phyloP scores from a whole-genome alignment of 2,888 invertebrate species.

The Acanthosepion pharaonis region DNA sequence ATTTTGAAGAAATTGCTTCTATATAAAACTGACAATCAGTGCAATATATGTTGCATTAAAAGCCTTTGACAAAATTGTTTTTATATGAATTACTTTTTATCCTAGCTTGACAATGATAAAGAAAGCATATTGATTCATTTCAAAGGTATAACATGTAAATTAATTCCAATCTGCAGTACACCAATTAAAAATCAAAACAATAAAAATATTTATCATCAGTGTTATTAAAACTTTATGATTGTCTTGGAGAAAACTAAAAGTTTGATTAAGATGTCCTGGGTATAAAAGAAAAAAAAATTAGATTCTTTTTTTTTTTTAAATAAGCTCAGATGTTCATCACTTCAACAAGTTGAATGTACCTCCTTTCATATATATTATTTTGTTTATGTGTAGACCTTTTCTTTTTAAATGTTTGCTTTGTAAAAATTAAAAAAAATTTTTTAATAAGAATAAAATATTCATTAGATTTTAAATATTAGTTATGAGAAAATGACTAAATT shows the following conservation, averaged over 20 bases:
- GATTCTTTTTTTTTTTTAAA: too few relatives aligned
- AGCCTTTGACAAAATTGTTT: not conserved
- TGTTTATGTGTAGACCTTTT: not conserved
- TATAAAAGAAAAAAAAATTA: not conserved
- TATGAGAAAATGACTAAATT: too few relatives aligned
- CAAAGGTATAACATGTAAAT: not conserved
- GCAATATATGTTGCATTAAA: not conserved
- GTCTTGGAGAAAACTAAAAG: not conserved
- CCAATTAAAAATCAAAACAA: not conserved
- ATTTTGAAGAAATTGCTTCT: not conserved
- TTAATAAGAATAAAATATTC: too few relatives aligned
- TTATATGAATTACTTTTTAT: not conserved
- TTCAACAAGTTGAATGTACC: not conserved
- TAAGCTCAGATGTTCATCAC: not conserved
- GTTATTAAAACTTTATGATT: not conserved
- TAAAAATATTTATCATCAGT: not conserved
- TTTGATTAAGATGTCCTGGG: not conserved
- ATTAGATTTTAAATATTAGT: too few relatives aligned
- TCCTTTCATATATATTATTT: not conserved
- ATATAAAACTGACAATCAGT: not conserved
- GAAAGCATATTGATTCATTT: not conserved
- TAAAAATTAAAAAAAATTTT: not conserved
- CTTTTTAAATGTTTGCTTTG: not conserved
- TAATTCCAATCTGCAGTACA: not conserved
- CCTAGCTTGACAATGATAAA: not conserved